Base-by-base conservation (phyloP, 2,888 invertebrate genomes). In the Tenthredo livida region DNA sequence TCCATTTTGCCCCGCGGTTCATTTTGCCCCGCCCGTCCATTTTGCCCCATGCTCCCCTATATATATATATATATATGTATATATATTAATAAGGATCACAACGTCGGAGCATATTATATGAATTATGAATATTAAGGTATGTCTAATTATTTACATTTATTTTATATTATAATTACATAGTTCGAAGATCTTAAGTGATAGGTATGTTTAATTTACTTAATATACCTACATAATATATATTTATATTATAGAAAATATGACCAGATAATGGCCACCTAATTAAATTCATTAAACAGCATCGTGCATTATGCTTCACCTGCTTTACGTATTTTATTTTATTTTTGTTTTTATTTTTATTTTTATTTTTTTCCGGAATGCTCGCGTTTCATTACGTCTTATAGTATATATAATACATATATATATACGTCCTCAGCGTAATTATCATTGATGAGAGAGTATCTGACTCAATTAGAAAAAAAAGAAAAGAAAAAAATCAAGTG, bases 201-300 rank as follows among this genome's bases (percentile, higher is more conserved):
- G 17, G 12, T 65, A 65, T 37, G 67, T 67, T 25, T 67, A 67
- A 67, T 67, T 73, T 73, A 73, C 43, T 43, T 40, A 72, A 9
- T 40, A 40, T 40, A 40, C 33, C 33, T 40, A 40, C 10, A 70
- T 70, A n/a, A n/a, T 40, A 70, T 70, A 70, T 72, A 40, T 40
- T 6, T 72, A 40, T 72, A 40, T 47, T 40, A 72, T 72, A 72
- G 37, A 40, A 72, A 37, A 40, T 43, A 72, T 72, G 72, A 72
- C 72, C 72, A 72, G 72, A 72, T 17, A 43, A 72, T 72, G 72
- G 72, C 43, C 72, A 72, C n/a, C 72, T 72, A 72, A 67, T 72
- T 43, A 72, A 58, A 77, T 50, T 77, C 86, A 88, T 89, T 89
- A 90, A 88, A 89, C 77, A 50, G 54, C 77, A 50, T 77, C 47